Conservation (phyloP, 2,113 vertebrate species). For the Cichladusa arquata region DNA sequence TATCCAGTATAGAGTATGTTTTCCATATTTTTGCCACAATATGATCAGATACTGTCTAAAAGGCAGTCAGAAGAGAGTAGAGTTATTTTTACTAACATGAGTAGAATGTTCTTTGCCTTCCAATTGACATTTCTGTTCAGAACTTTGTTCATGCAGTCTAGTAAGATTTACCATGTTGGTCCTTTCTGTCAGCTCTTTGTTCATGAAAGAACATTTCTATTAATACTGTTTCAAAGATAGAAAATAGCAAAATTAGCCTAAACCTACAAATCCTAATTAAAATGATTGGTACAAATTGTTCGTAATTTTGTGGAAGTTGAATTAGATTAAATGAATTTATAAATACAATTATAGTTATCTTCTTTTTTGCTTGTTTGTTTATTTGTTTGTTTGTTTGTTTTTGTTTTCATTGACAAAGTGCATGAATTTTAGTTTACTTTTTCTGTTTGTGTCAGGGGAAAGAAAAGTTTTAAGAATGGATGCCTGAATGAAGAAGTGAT, state of each 20-base stretch:
- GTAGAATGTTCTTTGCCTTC: conserved; percentile 36
- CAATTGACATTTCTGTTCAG: background rate
- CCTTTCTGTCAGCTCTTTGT: conserved; percentile 32
- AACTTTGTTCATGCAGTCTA: background rate
- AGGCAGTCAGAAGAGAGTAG: conserved; percentile 33
- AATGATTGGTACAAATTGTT: background rate
- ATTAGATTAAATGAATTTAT: conserved; percentile 1
- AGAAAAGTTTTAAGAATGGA: background rate
- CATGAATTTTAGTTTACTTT: background rate
- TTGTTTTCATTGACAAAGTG: background rate
- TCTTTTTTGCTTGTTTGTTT: background rate
- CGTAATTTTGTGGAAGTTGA: conserved; percentile 43
- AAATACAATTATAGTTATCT: conserved; percentile 1
- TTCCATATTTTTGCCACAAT: background rate
- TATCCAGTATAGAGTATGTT: background rate
- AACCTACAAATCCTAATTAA: background rate
- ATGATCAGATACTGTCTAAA: conserved; percentile 26
- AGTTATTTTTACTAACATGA: background rate
- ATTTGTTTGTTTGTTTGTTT: background rate
- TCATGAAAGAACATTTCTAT: background rate
- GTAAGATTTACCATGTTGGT: background rate
- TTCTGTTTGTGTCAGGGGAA: background rate
- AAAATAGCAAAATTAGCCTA: background rate
- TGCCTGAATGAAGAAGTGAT: background rate
- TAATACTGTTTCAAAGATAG: background rate